Base-by-base conservation (phyloP, 2,797 vertebrate species). In the Hylomyscus alleni region DNA sequence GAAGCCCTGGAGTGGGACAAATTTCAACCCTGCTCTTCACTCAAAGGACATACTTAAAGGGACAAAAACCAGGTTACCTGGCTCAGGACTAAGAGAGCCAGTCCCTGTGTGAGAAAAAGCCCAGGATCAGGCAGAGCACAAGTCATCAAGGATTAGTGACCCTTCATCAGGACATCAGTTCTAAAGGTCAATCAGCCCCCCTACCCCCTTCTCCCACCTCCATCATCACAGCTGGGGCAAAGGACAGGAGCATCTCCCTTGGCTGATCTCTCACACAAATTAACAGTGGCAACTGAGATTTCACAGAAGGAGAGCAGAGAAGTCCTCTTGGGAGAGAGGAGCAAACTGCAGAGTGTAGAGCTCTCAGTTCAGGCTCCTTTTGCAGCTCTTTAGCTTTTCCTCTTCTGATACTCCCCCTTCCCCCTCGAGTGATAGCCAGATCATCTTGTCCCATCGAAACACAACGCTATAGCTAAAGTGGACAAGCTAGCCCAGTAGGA, bases 191-290 rank as follows among this genome's bases (percentile, higher is more conserved):
- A 47, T 15, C 52, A 83, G 50, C 37, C 69, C 89, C 10, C 2
- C 0, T 3, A 58, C 73, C 85, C 34, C 7, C 77, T 76, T 47
- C 34, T n/a, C 11, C 24, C 7, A 0, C 89, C 72, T 75, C 14
- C 87, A 26, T 54, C 77, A 22, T 91, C 52, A 72, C 1, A 13
- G 67, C 34, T 2, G 0, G n/a, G 67, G 84, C 2, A 8, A 0
- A 0, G 95, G 94, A 93, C 37, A 15, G 87, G 56, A 37, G 40
- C 37, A 11, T 75, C 92, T 83, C 84, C 67, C 73, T 13, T 84
- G 78, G 86, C 84, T 8, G 17, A 52, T 92, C 96, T 97, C 95
- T 98, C 84, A 91, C n/a, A 81, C 81, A 85, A 94, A 97, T 81
- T 94, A 95, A 96, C 65, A 92, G 58, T 69, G 93, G 50, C 93